Evolutionary conservation across 2,113 vertebrate species (phyloP).

Genomic region (Stegostoma tigrinum): DNA sequence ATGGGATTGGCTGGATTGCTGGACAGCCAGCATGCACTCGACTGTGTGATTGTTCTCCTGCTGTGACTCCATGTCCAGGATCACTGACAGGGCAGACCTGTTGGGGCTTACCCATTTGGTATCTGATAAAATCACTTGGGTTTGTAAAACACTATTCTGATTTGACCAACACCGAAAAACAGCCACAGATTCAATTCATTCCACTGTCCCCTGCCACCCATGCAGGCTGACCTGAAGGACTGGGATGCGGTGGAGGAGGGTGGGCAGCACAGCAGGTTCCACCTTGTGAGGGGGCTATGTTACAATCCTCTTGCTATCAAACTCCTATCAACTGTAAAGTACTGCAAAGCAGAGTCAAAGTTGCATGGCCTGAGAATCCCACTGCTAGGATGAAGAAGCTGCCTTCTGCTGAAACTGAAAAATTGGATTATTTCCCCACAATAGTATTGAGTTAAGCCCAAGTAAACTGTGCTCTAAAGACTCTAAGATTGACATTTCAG

Average conservation of each 20-base stretch:
- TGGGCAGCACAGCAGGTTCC: background rate
- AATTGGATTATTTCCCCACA: background rate
- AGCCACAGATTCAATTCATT: background rate
- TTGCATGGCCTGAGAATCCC: background rate
- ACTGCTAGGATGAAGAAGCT: background rate
- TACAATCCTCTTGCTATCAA: background rate
- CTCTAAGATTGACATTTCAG: background rate
- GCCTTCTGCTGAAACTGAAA: background rate
- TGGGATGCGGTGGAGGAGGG: background rate
- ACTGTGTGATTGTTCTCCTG: no score
- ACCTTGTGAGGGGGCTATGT: background rate
- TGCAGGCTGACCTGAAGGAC: background rate
- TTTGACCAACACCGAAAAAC: background rate
- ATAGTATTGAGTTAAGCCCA: background rate
- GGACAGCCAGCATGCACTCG: no score
- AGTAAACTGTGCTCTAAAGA: background rate
- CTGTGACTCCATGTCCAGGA: no score
- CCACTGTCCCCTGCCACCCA: background rate
- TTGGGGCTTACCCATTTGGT: background rate
- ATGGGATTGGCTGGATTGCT: no score
- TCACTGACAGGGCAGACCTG: background rate
- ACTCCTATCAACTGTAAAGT: background rate
- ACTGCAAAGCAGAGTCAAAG: background rate
- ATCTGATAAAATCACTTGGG: background rate
- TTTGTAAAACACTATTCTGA: background rate